Evolutionary conservation across 2,797 vertebrate species (phyloP).

Genomic region (Melanitta fusca): DNA sequence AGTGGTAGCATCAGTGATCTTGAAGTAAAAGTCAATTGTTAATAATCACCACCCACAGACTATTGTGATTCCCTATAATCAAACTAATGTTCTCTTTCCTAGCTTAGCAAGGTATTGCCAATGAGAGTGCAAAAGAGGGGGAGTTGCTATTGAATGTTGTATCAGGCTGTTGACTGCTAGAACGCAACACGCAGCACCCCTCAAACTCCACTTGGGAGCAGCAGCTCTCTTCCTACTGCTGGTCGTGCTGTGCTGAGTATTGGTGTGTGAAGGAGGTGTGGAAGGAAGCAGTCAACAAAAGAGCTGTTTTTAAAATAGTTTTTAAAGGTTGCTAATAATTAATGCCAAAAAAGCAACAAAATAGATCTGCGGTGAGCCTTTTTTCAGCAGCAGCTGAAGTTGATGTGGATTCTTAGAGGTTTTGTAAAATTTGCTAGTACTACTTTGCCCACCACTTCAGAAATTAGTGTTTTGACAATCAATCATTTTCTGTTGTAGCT

Average conservation of each 20-base stretch:
- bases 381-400: neutral
- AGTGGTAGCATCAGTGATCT: neutral
- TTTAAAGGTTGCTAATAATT: neutral
- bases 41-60: neutral
- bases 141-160: neutral
- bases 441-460: neutral
- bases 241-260: neutral
- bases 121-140: neutral
- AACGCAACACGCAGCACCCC: neutral
- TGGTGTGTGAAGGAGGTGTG: neutral
- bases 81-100: neutral
- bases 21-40: neutral
- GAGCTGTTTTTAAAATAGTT: neutral
- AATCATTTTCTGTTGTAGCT: neutral
- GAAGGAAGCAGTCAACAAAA: neutral
- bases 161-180: neutral
- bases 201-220: constrained; percentile 59
- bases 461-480: neutral
- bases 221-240: constrained; percentile 32
- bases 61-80: neutral
- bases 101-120: neutral
- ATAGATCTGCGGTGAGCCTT: neutral
- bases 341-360: neutral
- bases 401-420: neutral
- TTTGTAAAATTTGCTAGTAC: neutral